phyloP scores from a whole-genome alignment of 2,797 vertebrate species.

The Rousettus madagascariensis region DNA sequence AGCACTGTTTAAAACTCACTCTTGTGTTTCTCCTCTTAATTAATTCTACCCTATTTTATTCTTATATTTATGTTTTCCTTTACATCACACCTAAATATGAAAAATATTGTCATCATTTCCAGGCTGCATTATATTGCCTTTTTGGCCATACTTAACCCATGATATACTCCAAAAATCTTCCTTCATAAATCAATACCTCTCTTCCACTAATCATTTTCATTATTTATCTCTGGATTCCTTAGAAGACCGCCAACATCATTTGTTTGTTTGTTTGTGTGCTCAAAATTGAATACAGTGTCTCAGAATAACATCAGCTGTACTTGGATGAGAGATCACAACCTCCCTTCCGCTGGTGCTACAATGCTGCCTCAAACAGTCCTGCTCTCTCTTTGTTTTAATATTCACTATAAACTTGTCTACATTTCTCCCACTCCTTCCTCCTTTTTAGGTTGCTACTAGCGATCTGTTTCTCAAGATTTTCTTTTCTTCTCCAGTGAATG shows the following conservation, averaged over 20 bases:
- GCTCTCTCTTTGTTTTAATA: background rate
- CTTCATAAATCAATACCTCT: conserved; percentile 48
- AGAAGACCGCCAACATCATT: conserved; percentile 19
- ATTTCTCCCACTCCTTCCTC: background rate
- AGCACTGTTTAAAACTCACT: background rate
- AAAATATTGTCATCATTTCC: background rate
- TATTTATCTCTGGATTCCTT: conserved; percentile 41
- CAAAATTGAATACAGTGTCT: conserved; percentile 14
- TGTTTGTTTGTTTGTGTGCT: conserved; percentile 27
- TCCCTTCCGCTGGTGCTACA: background rate
- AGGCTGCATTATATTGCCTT: background rate
- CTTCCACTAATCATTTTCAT: conserved; percentile 50
- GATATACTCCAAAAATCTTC: conserved; percentile 31
- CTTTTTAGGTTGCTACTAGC: background rate
- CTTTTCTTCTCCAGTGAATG: background rate
- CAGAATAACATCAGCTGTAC: background rate
- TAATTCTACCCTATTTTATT: background rate
- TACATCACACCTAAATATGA: background rate
- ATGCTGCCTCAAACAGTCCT: background rate
- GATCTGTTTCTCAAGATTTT: background rate
- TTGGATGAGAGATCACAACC: background rate
- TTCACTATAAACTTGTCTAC: background rate
- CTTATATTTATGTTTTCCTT: background rate
- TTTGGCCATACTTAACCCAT: background rate
- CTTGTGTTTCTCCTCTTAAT: background rate